These are phyloP conservation scores for Apis mellifera DNA, from an alignment of 1,140 invertebrate species.

Conservation along the genomic window Amel_HAv3.1 CM009943.2:8516501-8517000, in stretches of 20 bases:
- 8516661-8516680: slow-evolving; percentile 49
- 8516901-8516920: too few species aligned
- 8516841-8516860: neutral
- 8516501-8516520: slow-evolving; percentile 39
- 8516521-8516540: slow-evolving; percentile 42
- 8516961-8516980: too few species aligned
- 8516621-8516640: slow-evolving; percentile 39
- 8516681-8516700: slow-evolving; percentile 37
- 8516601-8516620: slow-evolving; percentile 40
- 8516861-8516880: neutral
- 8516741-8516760: neutral
- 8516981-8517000: too few species aligned
- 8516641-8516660: slow-evolving; percentile 51
- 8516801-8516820: neutral
- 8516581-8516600: slow-evolving; percentile 38
- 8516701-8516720: neutral
- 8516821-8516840: neutral
- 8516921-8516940: too few species aligned
- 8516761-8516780: neutral
- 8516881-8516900: neutral
- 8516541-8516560: slow-evolving; percentile 12
- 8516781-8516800: neutral
- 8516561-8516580: slow-evolving; percentile 43
- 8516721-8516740: neutral
- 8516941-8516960: too few species aligned